Evolutionary conservation across 1,140 invertebrate genomes (phyloP).

Genomic region (Magallana angulata): DNA sequence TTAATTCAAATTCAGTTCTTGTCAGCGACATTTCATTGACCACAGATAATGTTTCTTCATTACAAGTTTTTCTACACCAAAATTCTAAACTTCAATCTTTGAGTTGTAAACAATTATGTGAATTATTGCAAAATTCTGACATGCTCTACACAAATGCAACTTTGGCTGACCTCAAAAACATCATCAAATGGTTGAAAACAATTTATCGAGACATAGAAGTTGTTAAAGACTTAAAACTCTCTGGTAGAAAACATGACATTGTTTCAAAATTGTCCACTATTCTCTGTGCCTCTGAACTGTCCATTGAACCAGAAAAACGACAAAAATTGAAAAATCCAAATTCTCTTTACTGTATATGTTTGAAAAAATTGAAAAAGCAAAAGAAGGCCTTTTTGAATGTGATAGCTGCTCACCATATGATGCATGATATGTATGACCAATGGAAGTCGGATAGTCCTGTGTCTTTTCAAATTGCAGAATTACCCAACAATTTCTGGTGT

Average conservation of each 20-base stretch:
- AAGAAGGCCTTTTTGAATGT: not conserved
- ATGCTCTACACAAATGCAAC: not conserved
- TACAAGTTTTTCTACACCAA: slow-evolving; percentile 13
- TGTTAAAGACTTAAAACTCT: not conserved
- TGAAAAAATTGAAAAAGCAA: not conserved
- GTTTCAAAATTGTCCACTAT: not conserved
- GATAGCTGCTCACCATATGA: not conserved
- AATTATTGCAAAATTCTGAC: not conserved
- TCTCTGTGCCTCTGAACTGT: not conserved
- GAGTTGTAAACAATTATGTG: not conserved
- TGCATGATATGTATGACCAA: not conserved
- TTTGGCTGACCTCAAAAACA: slow-evolving; percentile 8
- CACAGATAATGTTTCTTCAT: not conserved
- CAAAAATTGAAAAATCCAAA: not conserved
- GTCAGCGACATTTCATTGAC: not conserved
- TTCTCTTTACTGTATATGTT: not conserved
- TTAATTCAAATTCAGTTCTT: not conserved
- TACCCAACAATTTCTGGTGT: slow-evolving; percentile 14
- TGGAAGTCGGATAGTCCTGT: slow-evolving; percentile 16
- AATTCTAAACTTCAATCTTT: not conserved
- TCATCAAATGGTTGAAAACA: not conserved
- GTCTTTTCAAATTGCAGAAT: not conserved
- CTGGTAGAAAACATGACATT: not conserved
- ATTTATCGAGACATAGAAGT: not conserved
- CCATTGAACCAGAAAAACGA: not conserved